These are phyloP conservation scores for Nomada fucata DNA, from an alignment of 2,888 invertebrate species.

Conservation along the genomic window DNA sequence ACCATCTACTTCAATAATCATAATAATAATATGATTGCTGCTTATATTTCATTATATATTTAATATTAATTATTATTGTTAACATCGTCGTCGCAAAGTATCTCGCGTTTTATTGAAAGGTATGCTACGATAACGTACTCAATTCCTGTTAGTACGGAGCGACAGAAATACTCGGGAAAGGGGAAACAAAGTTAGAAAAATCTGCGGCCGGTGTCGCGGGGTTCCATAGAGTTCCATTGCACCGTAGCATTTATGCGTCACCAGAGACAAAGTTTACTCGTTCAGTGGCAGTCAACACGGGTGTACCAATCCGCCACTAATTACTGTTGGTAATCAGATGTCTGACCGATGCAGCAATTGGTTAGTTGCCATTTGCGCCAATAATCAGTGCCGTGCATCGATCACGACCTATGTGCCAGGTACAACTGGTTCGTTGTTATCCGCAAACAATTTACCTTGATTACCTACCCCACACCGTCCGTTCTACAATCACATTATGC, in stretches of 20 bases:
- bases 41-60: conserved; percentile 1
- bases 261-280: conserved; percentile 47
- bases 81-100: conserved; percentile 2
- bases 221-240: conserved; percentile 20
- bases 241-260: conserved; percentile 41
- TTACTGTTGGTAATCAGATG: conserved; percentile 64
- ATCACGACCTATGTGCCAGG: conserved; percentile 30
- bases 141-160: conserved; percentile 1
- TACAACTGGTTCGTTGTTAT: conserved; percentile 24
- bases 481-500: conserved; percentile 1
- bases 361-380: conserved; percentile 60
- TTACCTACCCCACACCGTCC: conserved; percentile 4
- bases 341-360: conserved; percentile 57
- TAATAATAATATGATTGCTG: not conserved
- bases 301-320: conserved; percentile 57
- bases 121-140: conserved; percentile 17
- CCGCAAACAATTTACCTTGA: conserved; percentile 51
- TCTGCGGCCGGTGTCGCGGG: no score
- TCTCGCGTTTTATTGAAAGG: not conserved
- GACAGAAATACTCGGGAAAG: not conserved
- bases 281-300: conserved; percentile 43
- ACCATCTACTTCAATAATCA: no score
- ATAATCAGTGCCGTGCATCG: conserved; percentile 54
- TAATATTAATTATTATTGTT: conserved; percentile 1
- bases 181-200: conserved; percentile 7